Percentiles rank a stretch among this genome's conserved stretches.
phyloP scores from a whole-genome alignment of 2,888 invertebrate species.

The Caradrina clavipalpis region DNA sequence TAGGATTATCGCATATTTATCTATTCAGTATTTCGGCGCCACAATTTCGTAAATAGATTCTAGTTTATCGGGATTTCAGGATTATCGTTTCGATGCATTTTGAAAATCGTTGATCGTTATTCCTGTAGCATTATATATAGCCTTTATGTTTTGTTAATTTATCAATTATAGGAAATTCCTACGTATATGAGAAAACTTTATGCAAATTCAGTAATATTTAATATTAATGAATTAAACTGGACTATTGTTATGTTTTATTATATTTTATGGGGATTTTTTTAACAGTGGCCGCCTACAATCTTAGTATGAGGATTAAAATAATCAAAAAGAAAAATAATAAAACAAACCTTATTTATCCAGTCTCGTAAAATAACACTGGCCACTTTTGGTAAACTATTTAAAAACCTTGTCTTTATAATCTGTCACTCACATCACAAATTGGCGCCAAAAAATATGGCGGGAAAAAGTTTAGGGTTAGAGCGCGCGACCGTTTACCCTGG shows the following conservation, averaged over 20 bases:
- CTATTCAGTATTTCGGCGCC: neutral
- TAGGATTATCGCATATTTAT: conserved; percentile 31
- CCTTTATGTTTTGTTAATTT: too few species aligned
- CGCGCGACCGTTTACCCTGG: conserved; percentile 78
- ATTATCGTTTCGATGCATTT: neutral
- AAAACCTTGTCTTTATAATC: conserved; percentile 16
- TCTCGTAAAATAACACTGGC: conserved; percentile 22
- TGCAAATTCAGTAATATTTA: too few species aligned
- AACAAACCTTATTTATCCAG: conserved; percentile 53
- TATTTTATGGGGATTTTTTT: too few species aligned
- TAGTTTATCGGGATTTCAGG: neutral
- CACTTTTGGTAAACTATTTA: conserved; percentile 30
- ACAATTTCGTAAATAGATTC: conserved; percentile 22
- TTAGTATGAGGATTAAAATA: too few species aligned
- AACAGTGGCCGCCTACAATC: too few species aligned
- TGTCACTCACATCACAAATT: conserved; percentile 51
- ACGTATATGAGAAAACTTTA: too few species aligned
- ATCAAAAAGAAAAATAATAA: neutral
- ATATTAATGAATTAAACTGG: too few species aligned
- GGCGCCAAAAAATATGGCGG: conserved; percentile 65
- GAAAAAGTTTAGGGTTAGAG: conserved; percentile 69
- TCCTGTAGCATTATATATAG: neutral
- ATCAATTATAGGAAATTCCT: too few species aligned
- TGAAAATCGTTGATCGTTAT: neutral
- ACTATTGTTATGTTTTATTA: too few species aligned